Base-by-base conservation (phyloP, 2,888 invertebrate species). In the Drosophila quasianomalipes region DNA sequence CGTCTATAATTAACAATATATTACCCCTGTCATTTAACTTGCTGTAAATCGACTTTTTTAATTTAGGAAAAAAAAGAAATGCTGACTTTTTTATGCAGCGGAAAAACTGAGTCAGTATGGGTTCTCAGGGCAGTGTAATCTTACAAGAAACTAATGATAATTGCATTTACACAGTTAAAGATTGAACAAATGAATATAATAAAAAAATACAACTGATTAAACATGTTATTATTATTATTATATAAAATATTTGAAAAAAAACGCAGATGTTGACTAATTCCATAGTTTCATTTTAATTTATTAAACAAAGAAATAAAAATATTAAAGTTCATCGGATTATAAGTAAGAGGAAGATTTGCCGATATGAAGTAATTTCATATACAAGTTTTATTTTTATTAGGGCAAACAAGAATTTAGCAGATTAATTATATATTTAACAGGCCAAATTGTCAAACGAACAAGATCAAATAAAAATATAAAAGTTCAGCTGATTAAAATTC, bases 1-100 rank as follows among this genome's bases (percentile, higher is more conserved):
- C 59, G 35, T 12, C 44, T 47, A 51, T 62, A 72, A 67, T 60
- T 63, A 63, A 61, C 55, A 28, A 12, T 30, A 52, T 49, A 65
- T 54, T 53, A 35, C 51, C 39, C 41, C 39, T 10, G 54, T 51
- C 28, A 1, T 58, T 65, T 64, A 19, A 61, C 33, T 22, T 31
- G 49, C 14, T 5, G 28, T 9, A n/a, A 70, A 63, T 58, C 33
- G 12, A 35, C 19, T 41, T 33, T 60, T 37, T 37, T n/a, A 39
- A 51, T 52, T 31, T 12, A 31, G n/a, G 33, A 7, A 37, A 7
- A 31, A 44, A 51, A 53, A 62, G 28, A 55, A 12, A 0, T 28
- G 1, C 54, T 10, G 30, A 52, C 6, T 59, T 51, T 37, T 54
- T 9, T 19, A 54, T 68, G 63, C 33, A 52, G 12, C 35, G 39